Evolutionary conservation across 2,888 invertebrate genomes (phyloP).

Genomic region (Diaperis boleti): DNA sequence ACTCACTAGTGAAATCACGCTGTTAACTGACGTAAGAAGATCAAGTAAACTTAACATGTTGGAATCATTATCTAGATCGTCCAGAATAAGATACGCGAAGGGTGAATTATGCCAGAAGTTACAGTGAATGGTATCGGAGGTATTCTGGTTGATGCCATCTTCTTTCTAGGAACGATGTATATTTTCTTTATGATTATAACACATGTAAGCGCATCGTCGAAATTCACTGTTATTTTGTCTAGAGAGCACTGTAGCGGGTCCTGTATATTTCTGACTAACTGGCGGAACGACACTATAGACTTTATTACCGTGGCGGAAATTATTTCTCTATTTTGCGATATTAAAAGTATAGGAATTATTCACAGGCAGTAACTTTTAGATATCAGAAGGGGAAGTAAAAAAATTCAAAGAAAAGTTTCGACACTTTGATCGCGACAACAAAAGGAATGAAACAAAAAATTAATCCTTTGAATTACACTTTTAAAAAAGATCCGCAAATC

Average conservation of each 20-base stretch:
- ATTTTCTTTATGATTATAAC: too few species aligned
- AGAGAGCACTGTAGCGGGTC: conserved; percentile 16
- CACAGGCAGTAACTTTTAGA: too few species aligned
- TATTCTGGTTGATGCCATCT: conserved; percentile 55
- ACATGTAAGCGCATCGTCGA: conserved; percentile 67
- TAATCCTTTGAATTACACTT: too few species aligned
- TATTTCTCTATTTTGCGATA: too few species aligned
- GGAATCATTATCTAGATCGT: background rate
- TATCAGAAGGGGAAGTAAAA: too few species aligned
- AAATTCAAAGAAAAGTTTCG: too few species aligned
- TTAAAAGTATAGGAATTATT: too few species aligned
- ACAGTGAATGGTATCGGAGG: conserved; percentile 65
- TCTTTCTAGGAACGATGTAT: conserved; percentile 63
- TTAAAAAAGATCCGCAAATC: too few species aligned
- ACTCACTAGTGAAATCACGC: conserved; percentile 68
- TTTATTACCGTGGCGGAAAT: too few species aligned
- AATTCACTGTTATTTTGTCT: background rate
- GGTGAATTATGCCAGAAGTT: conserved; percentile 71
- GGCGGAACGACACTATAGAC: conserved; percentile 26
- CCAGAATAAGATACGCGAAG: conserved; percentile 63
- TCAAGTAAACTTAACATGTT: conserved; percentile 57
- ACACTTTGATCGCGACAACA: too few species aligned
- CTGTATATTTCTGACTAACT: background rate
- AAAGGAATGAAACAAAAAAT: too few species aligned
- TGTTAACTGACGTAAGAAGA: conserved; percentile 67